These are phyloP conservation scores for Nomada flava DNA, from an alignment of 2,888 invertebrate genomes.

Conservation along the genomic window DNA sequence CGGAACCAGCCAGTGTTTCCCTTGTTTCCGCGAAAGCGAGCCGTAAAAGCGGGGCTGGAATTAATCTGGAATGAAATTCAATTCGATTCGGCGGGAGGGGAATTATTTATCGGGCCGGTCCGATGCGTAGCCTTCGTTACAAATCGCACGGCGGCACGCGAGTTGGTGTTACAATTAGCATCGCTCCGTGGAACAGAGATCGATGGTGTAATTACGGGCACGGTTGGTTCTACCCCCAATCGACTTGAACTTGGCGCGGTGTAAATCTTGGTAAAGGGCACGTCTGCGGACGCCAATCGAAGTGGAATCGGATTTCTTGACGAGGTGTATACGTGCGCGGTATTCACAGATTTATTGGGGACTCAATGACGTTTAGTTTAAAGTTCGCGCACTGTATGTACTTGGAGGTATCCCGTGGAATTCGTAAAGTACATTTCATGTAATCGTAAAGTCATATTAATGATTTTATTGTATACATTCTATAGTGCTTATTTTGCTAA, in stretches of 20 bases:
- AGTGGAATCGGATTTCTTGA: conserved; percentile 3
- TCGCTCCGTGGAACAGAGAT: conserved; percentile 28
- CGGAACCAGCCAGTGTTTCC: neutral
- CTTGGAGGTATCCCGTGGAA: too few species aligned
- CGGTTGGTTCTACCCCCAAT: conserved; percentile 29
- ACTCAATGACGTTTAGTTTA: too few species aligned
- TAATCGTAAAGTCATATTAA: too few species aligned
- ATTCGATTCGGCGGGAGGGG: conserved; percentile 30
- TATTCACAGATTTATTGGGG: neutral
- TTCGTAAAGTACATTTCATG: too few species aligned
- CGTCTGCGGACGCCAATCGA: neutral
- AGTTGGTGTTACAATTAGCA: conserved; percentile 47
- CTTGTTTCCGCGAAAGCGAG: conserved; percentile 2
- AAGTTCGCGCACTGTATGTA: too few species aligned
- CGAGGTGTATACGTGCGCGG: neutral
- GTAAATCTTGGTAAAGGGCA: conserved; percentile 32
- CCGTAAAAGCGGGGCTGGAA: conserved; percentile 14
- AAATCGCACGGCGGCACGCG: conserved; percentile 57
- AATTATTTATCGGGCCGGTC: conserved; percentile 52
- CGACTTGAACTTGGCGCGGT: conserved; percentile 17
- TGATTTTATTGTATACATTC: too few species aligned
- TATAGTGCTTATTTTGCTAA: too few species aligned
- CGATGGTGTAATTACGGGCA: conserved; percentile 56
- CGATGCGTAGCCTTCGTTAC: conserved; percentile 19
- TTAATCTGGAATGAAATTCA: conserved; percentile 49